Base-by-base conservation (phyloP, 2,797 vertebrate genomes). In the Rhabdomys pumilio region DNA sequence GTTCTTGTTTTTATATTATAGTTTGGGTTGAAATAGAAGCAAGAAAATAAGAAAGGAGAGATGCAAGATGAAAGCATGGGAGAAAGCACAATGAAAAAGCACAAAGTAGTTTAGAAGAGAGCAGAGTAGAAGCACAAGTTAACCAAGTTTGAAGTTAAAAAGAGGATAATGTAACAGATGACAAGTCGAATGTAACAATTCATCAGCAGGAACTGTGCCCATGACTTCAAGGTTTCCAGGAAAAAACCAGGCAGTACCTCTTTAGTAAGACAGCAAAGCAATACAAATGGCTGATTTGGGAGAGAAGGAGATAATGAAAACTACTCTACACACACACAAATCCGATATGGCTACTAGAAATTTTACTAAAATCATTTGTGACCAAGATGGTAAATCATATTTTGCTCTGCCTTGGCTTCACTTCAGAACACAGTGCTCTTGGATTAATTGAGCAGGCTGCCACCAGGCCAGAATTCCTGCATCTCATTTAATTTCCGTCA, bases 401-500 rank as follows among this genome's bases (percentile, higher is more conserved):
- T 96, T 92, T 92, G 41, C 11, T 76, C 75, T 24, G 34, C 72
- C 29, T 50, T 86, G 93, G 55, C 10, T 87, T 93, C 73, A 65
- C 24, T 84, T 44, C 41, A 90, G 29, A 65, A 38, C 19, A 95
- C 24, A 77, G 3, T 67, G 2, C 2, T 38, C 86, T 89, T 63
- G 90, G 75, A 95, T 26, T 96, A 17, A 96, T 96, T 44, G 67
- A 93, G 9, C 69, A 91, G 55, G 63, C 69, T 97, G 53, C 91
- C 63, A 96, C 38, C 82, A 96, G 50, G 34, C 10, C 82, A 96
- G 8, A 85, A 96, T 97, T 90, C 97, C 26, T 0, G 15, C 61
- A 97, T 86, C 15, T 17, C 82, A 55, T 94, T 96, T 98, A 97
- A 96, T 65, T 57, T n/a, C 80, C 88, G 95, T 77, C 90, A 38